Base-by-base conservation (phyloP, 2,113 vertebrate species). In the Phrynocephalus versicolor region DNA sequence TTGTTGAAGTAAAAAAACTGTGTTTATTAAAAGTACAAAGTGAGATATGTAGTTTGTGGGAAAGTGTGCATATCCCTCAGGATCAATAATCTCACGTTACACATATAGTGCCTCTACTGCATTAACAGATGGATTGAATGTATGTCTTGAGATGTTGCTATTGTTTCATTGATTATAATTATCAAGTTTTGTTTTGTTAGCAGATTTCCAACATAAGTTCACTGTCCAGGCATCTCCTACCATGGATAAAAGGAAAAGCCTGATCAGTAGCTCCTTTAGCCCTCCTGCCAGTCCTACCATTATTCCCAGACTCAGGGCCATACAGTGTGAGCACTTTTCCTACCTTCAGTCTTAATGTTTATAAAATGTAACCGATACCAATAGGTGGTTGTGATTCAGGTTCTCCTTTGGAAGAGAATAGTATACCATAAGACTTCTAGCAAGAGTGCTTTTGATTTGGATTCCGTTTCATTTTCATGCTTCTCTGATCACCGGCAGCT, bases 201-300 rank as follows among this genome's bases (percentile, higher is more conserved):
- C 92, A 99, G 98, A 99, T 96, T 99, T 99, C 92, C 98, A 99
- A 96, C 98, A 99, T 95, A 99, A 99, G 94, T 99, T 99, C 96
- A 99, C 98, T 5, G 98, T 99, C 79, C 98, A 99, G 92, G 98
- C 98, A 33, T 99, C 98, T 82, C 98, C 98, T 0, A 98, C 98
- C 1, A 97, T 97, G 93, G 98, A 99, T 88, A 98, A 98, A 83
- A 97, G 97, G 92, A 97, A 97, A 94, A 99, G 98, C 89, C 94
- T 99, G 79, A 95, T 97, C 94, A 97, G 94, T 93, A 98, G 96
- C 93, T 93, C 97, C 45, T 98, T 97, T 91, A 99, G 97, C 75
- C 98, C 98, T 87, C 98, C 98, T n/a, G 97, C 93, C 89, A 99
- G 98, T 89, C 98, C 98, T 30, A 97, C 97, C 18, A 96, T 99